These are phyloP conservation scores for Troides oblongomaculatus DNA, from an alignment of 2,888 invertebrate genomes.

Conservation along the genomic window DNA sequence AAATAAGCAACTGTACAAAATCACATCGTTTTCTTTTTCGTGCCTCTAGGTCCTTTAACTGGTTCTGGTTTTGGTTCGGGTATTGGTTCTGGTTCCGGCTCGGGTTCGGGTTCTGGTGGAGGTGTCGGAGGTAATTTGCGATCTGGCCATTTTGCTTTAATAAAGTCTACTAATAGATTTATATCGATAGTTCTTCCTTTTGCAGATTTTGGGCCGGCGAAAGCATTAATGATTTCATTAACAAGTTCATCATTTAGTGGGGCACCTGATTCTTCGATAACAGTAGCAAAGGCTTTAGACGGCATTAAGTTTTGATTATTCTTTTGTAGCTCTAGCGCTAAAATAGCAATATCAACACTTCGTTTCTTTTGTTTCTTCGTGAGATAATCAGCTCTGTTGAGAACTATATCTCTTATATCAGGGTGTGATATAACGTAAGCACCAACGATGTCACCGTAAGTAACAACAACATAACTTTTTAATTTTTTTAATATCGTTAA, in stretches of 20 bases:
- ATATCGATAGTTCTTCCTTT: slow-evolving; percentile 52
- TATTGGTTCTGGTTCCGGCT: slow-evolving; percentile 35
- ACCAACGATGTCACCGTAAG: slow-evolving; percentile 46
- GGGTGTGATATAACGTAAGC: slow-evolving; percentile 37
- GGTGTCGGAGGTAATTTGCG: slow-evolving; percentile 54
- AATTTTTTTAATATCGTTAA: slow-evolving; percentile 39
- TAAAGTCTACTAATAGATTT: slow-evolving; percentile 46
- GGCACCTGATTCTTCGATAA: slow-evolving; percentile 38
- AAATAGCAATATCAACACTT: slow-evolving; percentile 49
- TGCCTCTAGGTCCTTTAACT: slow-evolving; percentile 12
- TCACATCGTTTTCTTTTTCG: slow-evolving; percentile 26
- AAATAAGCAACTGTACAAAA: slow-evolving; percentile 14
- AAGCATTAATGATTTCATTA: slow-evolving; percentile 46
- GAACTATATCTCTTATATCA: slow-evolving; percentile 51
- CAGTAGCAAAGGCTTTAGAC: slow-evolving; percentile 42
- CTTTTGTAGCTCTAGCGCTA: slow-evolving; percentile 48
- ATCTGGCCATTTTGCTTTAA: slow-evolving; percentile 61
- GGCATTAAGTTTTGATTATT: slow-evolving; percentile 40
- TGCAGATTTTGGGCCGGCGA: slow-evolving; percentile 43
- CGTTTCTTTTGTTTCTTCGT: slow-evolving; percentile 45
- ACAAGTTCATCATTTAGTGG: slow-evolving; percentile 48
- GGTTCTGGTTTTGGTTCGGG: slow-evolving; percentile 28
- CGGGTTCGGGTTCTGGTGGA: slow-evolving; percentile 49
- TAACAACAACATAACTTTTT: slow-evolving; percentile 44
- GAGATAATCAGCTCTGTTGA: slow-evolving; percentile 53